Conservation (phyloP, 2,888 invertebrate genomes). For the Drosophila fungiperda region DNA sequence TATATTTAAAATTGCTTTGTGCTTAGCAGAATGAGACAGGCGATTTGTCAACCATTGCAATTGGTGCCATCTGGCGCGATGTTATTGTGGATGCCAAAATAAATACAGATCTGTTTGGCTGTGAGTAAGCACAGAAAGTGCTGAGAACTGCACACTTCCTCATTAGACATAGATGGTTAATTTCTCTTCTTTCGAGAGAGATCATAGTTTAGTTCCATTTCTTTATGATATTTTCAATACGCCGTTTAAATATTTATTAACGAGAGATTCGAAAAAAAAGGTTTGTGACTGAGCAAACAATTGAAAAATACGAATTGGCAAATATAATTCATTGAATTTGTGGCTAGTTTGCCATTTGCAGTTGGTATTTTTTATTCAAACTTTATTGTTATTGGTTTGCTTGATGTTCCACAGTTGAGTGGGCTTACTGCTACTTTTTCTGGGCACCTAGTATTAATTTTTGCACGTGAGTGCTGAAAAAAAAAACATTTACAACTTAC, state of each 20-base stretch:
- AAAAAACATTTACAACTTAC: conserved; percentile 35
- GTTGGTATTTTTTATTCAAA: conserved; percentile 6
- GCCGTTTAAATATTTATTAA: conserved; percentile 68
- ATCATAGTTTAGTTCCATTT: conserved; percentile 67
- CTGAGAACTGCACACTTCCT: conserved; percentile 40
- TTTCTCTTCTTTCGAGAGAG: conserved; percentile 3
- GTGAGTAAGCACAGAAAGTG: conserved; percentile 43
- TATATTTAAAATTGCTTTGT: conserved; percentile 32
- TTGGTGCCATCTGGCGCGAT: conserved; percentile 53
- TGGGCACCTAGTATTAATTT: conserved; percentile 39
- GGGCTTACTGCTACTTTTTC: conserved; percentile 61
- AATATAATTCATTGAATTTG: conserved; percentile 66
- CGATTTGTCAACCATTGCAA: conserved; percentile 40
- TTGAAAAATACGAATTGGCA: conserved; percentile 33
- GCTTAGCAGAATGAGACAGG: conserved; percentile 29
- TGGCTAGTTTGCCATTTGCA: conserved; percentile 53
- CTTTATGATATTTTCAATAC: conserved; percentile 50
- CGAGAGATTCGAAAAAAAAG: conserved; percentile 13
- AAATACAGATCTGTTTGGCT: conserved; percentile 44
- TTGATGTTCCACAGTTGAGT: conserved; percentile 57
- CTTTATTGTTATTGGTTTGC: conserved; percentile 24
- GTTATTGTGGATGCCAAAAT: conserved; percentile 61
- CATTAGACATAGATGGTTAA: conserved; percentile 16
- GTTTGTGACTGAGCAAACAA: conserved; percentile 53
- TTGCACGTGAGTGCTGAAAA: conserved; percentile 10